These are phyloP conservation scores for Drosophila pseudoobscura DNA, from an alignment of 1,140 invertebrate genomes.

Conservation along the genomic window DNA sequence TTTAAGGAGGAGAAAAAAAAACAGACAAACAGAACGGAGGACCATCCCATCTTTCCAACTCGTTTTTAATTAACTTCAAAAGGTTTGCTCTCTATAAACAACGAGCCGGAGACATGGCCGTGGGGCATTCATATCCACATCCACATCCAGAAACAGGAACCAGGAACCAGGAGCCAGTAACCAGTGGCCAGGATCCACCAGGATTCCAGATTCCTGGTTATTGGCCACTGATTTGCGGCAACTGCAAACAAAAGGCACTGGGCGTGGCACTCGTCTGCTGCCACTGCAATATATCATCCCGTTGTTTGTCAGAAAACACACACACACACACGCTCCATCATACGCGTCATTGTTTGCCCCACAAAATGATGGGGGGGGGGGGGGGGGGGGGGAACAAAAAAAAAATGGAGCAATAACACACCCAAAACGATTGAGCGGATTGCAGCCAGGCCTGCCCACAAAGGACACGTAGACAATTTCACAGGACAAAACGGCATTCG, in stretches of 20 bases:
- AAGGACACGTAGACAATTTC: slow-evolving; percentile 68
- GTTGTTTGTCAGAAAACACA: slow-evolving; percentile 48
- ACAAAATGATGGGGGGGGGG: slow-evolving; percentile 15
- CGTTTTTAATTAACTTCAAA: slow-evolving; percentile 77
- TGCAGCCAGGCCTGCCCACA: slow-evolving; percentile 19
- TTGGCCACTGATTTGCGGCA: slow-evolving; percentile 76
- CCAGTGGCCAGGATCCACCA: not conserved
- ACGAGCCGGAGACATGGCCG: not conserved
- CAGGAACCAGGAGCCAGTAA: not conserved
- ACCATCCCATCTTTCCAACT: slow-evolving; percentile 20
- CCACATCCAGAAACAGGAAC: too few relatives aligned
- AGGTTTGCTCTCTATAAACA: slow-evolving; percentile 56
- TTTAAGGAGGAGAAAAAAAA: slow-evolving; percentile 3
- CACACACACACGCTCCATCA: slow-evolving; percentile 46
- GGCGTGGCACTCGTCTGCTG: slow-evolving; percentile 48
- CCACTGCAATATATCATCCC: slow-evolving; percentile 68
- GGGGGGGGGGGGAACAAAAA: not conserved
- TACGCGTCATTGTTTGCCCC: slow-evolving; percentile 58
- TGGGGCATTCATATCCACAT: slow-evolving; percentile 6
- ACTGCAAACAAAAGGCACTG: slow-evolving; percentile 63
- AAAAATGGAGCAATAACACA: slow-evolving; percentile 36
- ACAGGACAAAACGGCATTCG: slow-evolving; percentile 27
- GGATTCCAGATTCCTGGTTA: slow-evolving; percentile 38
- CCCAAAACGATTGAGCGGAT: slow-evolving; percentile 14
- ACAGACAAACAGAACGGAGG: too few relatives aligned